Evolutionary conservation across 2,797 vertebrate genomes (phyloP), one percentile per base, ranked within the genome.

Genomic region (Steatocranus sp.): DNA sequence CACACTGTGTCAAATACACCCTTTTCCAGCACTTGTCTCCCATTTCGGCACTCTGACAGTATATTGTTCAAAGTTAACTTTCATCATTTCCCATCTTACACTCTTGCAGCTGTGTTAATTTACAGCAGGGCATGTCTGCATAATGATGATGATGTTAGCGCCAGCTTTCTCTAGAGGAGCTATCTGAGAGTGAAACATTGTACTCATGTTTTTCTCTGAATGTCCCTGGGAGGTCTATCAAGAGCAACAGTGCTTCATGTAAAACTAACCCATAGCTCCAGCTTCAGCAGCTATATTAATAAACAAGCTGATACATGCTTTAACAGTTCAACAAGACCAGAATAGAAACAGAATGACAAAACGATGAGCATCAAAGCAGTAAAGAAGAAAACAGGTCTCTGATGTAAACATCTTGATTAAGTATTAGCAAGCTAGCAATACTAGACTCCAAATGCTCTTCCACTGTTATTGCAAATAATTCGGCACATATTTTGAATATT

Each of bases 221-320:
- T 76, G 85, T 91, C 83, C 74, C 50, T 76, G 32, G 49, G 86
- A 77, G 79, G 30, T 83, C 73, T 86, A 79, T 75, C 80, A 75
- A 75, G 53, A 87, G 88, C 58, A 82, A 83, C 79, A 87, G 73
- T 66, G 32, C 84, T 82, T 82, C 74, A 79, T 87, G 81, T 86
- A 86, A 89, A 86, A 84, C 82, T 68, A 81, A 90, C 78, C 68
- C 78, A 73, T 41, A 48, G 79, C 81, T 84, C 61, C 48, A 84
- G 82, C 76, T 89, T 84, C 85, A 74, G 79, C 82, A 91, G 48
- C 70, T 30, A 36, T 78, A 86, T 91, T 87, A 93, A 91, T 89
- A 88, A 90, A 91, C 83, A 87, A 51, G 68, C 75, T 82, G 77
- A 89, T 81, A 81, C 78, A 80, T 78, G 87, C 78, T 89, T 87